A percentile compares a stretch with the other conserved stretches of the same genome.
Evolutionary conservation across 2,797 vertebrate species (phyloP).

Genomic region (Neosalanx taihuensis): DNA sequence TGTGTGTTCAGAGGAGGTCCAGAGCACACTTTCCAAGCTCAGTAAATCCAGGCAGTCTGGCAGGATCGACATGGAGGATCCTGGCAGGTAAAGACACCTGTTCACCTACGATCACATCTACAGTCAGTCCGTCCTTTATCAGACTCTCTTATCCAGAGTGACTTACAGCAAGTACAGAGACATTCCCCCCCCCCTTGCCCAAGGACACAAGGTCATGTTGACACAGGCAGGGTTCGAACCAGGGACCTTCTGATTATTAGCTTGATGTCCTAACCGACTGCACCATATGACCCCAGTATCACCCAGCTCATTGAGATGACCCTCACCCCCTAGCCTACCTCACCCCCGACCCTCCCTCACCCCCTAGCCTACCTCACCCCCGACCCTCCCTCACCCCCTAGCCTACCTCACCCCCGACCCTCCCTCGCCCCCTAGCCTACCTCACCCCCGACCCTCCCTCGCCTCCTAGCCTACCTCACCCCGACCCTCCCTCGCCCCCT

Average conservation of each 20-base stretch:
- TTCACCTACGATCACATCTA: no score
- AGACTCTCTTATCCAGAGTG: no score
- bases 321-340: no score
- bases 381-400: not conserved
- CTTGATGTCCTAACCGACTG: no score
- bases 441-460: not conserved
- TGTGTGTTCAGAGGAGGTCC: conserved; percentile 76
- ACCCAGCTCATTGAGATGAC: no score
- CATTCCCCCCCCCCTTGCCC: no score
- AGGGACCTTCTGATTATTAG: no score
- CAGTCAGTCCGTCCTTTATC: no score
- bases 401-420: not conserved
- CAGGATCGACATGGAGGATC: conserved; percentile 72
- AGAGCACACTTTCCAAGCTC: conserved; percentile 68
- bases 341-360: not conserved
- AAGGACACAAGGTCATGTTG: no score
- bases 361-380: not conserved
- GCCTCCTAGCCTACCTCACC: not conserved
- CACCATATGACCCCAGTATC: no score
- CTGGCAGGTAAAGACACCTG: conserved; percentile 63
- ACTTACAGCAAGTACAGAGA: no score
- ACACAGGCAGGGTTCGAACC: no score
- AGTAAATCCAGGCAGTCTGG: conserved; percentile 52
- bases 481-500: not conserved
- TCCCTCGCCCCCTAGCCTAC: not conserved